phyloP scores from a whole-genome alignment of 1,140 invertebrate genomes.

The Papilio xuthus region DNA sequence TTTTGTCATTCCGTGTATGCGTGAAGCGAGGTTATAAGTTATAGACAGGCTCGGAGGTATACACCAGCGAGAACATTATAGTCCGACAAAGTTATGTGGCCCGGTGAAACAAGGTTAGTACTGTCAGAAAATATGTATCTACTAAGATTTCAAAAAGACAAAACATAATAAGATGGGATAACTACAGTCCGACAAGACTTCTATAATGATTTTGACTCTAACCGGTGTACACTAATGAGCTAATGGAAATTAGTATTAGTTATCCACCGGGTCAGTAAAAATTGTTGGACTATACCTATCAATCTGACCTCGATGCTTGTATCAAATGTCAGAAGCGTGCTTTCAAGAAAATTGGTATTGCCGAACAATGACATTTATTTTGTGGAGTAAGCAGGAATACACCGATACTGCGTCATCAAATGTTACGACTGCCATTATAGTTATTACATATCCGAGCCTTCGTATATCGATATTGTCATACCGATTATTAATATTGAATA shows the following conservation, averaged over 20 bases:
- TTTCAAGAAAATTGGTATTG: constrained; percentile 39
- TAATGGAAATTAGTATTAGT: neutral
- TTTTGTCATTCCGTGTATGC: constrained; percentile 26
- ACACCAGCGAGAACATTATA: constrained; percentile 12
- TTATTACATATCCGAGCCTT: constrained; percentile 10
- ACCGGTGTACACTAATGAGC: neutral
- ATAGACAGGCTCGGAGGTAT: constrained; percentile 2
- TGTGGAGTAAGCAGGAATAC: constrained; percentile 31
- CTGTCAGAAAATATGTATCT: too few relatives aligned
- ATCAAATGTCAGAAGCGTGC: constrained; percentile 39
- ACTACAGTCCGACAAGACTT: neutral
- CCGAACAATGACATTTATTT: constrained; percentile 39
- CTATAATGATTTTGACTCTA: neutral
- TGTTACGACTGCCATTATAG: constrained; percentile 31
- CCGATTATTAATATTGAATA: constrained; percentile 10
- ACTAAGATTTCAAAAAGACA: too few relatives aligned
- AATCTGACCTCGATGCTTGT: constrained; percentile 37
- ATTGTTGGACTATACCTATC: constrained; percentile 4
- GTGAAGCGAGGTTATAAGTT: constrained; percentile 15
- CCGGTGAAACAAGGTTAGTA: neutral
- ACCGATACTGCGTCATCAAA: constrained; percentile 33
- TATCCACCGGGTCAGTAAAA: neutral
- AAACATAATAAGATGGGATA: neutral
- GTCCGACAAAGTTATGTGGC: neutral
- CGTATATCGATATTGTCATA: constrained; percentile 17